A percentile compares a stretch with the other conserved stretches of the same genome.
phyloP scores from a whole-genome alignment of 2,113 vertebrate genomes.

The Crotalus tigris region DNA sequence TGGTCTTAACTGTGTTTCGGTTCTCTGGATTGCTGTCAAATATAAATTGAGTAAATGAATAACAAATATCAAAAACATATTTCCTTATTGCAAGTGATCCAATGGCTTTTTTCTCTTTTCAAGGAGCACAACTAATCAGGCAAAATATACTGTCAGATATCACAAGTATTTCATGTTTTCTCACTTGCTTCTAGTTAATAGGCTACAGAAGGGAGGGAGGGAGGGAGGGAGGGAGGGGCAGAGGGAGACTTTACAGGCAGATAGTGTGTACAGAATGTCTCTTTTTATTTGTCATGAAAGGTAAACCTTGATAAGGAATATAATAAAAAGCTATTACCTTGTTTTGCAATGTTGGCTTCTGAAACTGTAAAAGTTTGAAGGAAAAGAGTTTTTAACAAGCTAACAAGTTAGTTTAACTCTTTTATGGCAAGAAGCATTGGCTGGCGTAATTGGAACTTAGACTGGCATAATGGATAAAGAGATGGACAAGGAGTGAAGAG shows the following conservation, averaged over 20 bases:
- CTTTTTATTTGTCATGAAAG: neutral
- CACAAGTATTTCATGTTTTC: neutral
- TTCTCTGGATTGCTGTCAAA: neutral
- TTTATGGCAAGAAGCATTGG: neutral
- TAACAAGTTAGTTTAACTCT: neutral
- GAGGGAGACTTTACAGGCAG: neutral
- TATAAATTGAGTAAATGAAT: neutral
- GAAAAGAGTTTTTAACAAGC: neutral
- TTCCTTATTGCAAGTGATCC: neutral
- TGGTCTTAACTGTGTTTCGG: neutral
- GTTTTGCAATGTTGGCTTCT: neutral
- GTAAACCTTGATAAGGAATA: neutral
- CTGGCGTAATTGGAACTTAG: neutral
- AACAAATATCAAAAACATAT: neutral
- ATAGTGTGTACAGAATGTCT: neutral
- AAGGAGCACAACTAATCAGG: neutral
- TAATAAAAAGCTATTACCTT: neutral
- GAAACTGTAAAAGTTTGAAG: neutral
- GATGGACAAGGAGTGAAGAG: neutral
- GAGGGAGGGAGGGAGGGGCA: neutral
- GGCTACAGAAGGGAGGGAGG: neutral
- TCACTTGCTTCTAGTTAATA: neutral
- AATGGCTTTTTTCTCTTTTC: neutral
- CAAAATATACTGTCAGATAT: neutral
- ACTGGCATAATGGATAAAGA: neutral